Percentiles rank a stretch among this genome's conserved stretches.
phyloP scores from a whole-genome alignment of 2,888 invertebrate species.

The Prenolepis imparis region DNA sequence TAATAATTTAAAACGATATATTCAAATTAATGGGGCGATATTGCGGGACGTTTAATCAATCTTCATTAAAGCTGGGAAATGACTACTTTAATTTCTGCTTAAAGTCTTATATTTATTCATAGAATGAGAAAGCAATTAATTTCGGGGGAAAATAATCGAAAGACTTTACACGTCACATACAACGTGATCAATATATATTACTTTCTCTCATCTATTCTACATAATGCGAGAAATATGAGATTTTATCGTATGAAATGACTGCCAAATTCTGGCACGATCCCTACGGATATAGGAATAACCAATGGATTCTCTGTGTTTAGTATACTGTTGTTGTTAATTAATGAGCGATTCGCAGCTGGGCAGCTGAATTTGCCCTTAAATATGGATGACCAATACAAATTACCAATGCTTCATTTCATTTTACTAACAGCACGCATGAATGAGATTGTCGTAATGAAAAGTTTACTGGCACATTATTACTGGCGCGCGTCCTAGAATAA shows the following conservation, averaged over 20 bases:
- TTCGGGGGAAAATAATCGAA: not conserved
- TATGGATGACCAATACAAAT: slow-evolving; percentile 32
- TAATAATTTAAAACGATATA: not conserved
- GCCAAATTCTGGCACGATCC: slow-evolving; percentile 2
- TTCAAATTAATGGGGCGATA: not conserved
- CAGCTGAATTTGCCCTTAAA: slow-evolving; percentile 25
- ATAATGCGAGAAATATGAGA: not conserved
- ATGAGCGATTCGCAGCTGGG: not conserved
- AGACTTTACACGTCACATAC: not conserved
- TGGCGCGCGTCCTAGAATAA: not conserved
- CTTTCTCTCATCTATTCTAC: not conserved
- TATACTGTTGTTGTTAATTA: slow-evolving; percentile 45
- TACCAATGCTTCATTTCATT: not conserved
- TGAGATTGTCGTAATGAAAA: not conserved
- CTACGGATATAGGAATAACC: not conserved
- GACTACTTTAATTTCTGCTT: slow-evolving; percentile 17
- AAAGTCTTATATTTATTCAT: not conserved
- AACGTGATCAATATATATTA: not conserved
- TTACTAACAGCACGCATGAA: not conserved
- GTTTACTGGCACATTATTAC: not conserved
- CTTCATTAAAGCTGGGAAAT: not conserved
- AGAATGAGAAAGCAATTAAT: not conserved
- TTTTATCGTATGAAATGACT: slow-evolving; percentile 18
- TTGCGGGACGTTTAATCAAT: not conserved
- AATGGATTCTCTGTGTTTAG: slow-evolving; percentile 36